Percentiles rank a stretch among this genome's conserved stretches.
phyloP scores from a whole-genome alignment of 1,140 invertebrate genomes.

The Harlomillsia oculata region DNA sequence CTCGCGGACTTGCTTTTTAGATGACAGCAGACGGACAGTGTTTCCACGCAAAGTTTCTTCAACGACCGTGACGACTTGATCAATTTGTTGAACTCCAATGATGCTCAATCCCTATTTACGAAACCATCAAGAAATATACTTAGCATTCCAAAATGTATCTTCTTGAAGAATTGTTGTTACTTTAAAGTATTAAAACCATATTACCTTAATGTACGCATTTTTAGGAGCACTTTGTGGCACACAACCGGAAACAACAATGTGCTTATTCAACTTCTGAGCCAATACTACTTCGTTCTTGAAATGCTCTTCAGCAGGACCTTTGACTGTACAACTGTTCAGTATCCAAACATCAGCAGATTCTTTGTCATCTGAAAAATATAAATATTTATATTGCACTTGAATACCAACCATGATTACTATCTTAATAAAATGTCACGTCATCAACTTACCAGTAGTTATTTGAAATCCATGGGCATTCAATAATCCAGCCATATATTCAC shows the following conservation, averaged over 20 bases:
- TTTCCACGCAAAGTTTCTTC: constrained; percentile 91
- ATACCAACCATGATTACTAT: no score
- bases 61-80: constrained; percentile 95
- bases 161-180: neutral
- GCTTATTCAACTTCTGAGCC: constrained; percentile 64
- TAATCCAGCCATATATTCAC: constrained; percentile 95
- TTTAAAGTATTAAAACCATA: neutral
- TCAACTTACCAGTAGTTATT: constrained; percentile 48
- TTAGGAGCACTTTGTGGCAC: constrained; percentile 82
- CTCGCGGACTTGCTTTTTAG: constrained; percentile 65
- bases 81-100: constrained; percentile 95
- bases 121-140: neutral
- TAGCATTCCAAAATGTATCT: neutral
- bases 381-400: no score
- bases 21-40: constrained; percentile 66
- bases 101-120: constrained; percentile 66
- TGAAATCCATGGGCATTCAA: constrained; percentile 76
- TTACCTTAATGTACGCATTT: constrained; percentile 39
- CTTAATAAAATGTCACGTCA: constrained; percentile 9
- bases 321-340: constrained; percentile 95
- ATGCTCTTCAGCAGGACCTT: constrained; percentile 92
- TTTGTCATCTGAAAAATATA: constrained; percentile 54
- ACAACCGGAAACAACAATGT: constrained; percentile 89
- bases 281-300: constrained; percentile 85
- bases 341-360: constrained; percentile 82